phyloP scores from a whole-genome alignment of 2,888 invertebrate genomes.

The Troides aeacus region DNA sequence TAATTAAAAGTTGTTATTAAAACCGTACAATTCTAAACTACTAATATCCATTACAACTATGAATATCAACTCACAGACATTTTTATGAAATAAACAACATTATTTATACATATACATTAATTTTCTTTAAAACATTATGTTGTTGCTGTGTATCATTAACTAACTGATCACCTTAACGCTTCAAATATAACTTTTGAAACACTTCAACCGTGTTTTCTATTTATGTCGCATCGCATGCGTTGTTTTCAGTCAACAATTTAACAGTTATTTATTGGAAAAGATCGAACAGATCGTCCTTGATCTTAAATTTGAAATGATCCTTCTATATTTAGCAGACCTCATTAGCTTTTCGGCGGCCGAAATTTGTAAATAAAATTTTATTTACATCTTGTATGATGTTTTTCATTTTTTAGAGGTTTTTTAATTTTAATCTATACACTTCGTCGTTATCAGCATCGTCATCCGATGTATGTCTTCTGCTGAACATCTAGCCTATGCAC shows the following conservation, averaged over 20 bases:
- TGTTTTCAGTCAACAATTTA: constrained; percentile 27
- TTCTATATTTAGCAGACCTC: constrained; percentile 23
- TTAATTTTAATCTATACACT: background rate
- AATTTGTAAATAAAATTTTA: constrained; percentile 18
- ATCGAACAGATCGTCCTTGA: constrained; percentile 12
- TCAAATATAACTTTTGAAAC: background rate
- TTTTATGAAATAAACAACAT: no score
- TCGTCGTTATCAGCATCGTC: background rate
- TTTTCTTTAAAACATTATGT: no score
- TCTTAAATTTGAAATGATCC: constrained; percentile 18
- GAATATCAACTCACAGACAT: no score
- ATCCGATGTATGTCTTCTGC: background rate
- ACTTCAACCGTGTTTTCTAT: constrained; percentile 13
- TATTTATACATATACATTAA: no score
- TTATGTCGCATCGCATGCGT: constrained; percentile 16
- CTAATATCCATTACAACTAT: no score
- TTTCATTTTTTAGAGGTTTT: background rate
- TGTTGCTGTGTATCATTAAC: background rate
- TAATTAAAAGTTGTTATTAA: no score
- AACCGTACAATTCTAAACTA: no score
- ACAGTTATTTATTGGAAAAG: constrained; percentile 26
- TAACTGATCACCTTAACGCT: background rate
- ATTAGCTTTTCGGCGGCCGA: constrained; percentile 11
- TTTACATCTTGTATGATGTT: constrained; percentile 1
- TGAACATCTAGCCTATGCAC: background rate